A percentile compares a stretch with the other conserved stretches of the same genome.
These are phyloP conservation scores for Struthidea cinerea DNA, from an alignment of 2,113 vertebrate species.

Conservation along the genomic window DNA sequence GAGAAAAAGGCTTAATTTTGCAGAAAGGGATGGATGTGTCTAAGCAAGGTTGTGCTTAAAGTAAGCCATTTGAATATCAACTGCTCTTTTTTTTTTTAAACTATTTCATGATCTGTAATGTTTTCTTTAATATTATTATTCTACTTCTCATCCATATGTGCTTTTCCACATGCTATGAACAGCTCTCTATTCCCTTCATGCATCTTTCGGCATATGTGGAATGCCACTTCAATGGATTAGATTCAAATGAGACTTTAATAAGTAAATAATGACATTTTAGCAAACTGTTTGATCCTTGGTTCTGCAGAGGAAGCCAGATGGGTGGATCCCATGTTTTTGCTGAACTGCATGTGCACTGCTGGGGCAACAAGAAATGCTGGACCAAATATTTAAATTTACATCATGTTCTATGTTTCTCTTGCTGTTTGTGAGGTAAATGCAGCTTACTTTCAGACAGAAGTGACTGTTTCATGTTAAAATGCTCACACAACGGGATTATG, in stretches of 20 bases:
- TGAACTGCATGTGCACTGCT: neutral
- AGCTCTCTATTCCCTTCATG: neutral
- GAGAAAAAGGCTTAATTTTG: neutral
- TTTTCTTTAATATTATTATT: neutral
- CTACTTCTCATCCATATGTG: neutral
- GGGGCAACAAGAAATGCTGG: neutral
- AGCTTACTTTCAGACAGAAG: neutral
- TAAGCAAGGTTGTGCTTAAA: neutral
- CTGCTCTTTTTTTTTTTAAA: neutral
- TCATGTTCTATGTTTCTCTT: rapidly evolving
- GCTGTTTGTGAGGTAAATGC: neutral
- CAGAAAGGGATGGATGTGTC: neutral
- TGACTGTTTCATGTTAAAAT: neutral
- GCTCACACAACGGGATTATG: rapidly evolving
- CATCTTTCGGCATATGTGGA: neutral
- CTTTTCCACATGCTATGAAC: neutral
- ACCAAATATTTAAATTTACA: neutral
- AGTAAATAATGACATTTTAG: neutral
- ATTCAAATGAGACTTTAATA: neutral
- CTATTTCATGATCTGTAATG: neutral
- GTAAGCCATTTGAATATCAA: neutral
- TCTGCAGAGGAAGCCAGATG: neutral
- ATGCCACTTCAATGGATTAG: neutral
- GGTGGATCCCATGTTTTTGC: neutral
- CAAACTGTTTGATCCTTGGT: neutral